Conservation (phyloP, 2,888 invertebrate genomes). For the Torymus auratus region DNA sequence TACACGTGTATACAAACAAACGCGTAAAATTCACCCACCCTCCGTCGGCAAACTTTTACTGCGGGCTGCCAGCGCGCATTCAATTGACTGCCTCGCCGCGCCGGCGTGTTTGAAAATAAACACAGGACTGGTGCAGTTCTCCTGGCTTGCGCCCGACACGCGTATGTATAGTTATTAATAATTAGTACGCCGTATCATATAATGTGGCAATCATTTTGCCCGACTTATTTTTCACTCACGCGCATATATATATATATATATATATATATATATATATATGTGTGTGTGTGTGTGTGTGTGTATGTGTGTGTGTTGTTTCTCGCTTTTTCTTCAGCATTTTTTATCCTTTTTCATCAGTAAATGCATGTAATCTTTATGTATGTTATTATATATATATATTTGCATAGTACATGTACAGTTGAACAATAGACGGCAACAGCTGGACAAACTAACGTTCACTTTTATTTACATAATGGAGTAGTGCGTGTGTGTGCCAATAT, state of each 20-base stretch:
- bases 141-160: background rate
- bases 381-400: constrained; percentile 40
- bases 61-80: constrained; percentile 2
- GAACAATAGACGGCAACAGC: constrained; percentile 74
- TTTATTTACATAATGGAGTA: constrained; percentile 31
- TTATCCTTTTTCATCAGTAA: constrained; percentile 47
- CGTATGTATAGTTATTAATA: constrained; percentile 8
- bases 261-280: no score
- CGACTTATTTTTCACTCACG: no score
- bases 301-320: constrained; percentile 47
- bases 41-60: constrained; percentile 5
- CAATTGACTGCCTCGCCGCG: background rate
- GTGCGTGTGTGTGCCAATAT: no score
- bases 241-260: no score
- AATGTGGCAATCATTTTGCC: background rate
- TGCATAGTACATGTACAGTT: constrained; percentile 67
- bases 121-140: background rate
- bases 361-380: constrained; percentile 46
- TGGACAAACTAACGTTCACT: constrained; percentile 65
- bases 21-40: background rate
- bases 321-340: constrained; percentile 21
- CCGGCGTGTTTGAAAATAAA: constrained; percentile 1
- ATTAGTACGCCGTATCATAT: background rate
- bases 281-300: constrained; percentile 50
- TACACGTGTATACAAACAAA: no score